Percentiles rank a stretch among this genome's conserved stretches.
phyloP scores from a whole-genome alignment of 92 coral and sea anemone genomes.

The Paramuricea clavata region DNA sequence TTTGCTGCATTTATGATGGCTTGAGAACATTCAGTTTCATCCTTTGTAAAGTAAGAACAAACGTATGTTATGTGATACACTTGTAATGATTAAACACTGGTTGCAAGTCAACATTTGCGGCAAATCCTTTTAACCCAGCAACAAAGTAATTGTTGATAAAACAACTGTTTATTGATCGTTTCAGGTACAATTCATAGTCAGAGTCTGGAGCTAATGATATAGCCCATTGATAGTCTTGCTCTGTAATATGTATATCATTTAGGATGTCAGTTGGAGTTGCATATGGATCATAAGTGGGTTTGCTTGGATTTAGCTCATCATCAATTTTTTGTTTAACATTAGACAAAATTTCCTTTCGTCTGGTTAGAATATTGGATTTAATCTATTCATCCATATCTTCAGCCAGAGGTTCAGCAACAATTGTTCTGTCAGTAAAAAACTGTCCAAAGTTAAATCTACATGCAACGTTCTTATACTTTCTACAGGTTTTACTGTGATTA shows the following conservation, averaged over 20 bases:
- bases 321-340: constrained; percentile 69
- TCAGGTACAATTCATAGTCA: constrained; percentile 48
- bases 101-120: constrained; percentile 8
- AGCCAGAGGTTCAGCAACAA: constrained; percentile 74
- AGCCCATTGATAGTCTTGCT: constrained; percentile 16
- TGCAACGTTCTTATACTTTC: constrained; percentile 70
- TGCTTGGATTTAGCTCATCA: constrained; percentile 25
- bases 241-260: constrained; percentile 1
- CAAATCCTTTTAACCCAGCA: constrained; percentile 34
- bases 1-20: constrained; percentile 65
- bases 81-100: too few relatives aligned
- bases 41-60: too few relatives aligned
- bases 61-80: too few relatives aligned
- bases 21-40: too few relatives aligned
- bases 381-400: constrained; percentile 62
- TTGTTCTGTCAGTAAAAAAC: constrained; percentile 76
- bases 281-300: constrained; percentile 25
- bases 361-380: constrained; percentile 31
- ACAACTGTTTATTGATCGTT: constrained; percentile 18
- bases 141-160: background rate
- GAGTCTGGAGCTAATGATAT: constrained; percentile 53
- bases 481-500: constrained; percentile 72
- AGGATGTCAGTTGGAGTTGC: background rate
- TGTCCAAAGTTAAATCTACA: constrained; percentile 81
- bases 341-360: constrained; percentile 60